Conservation (phyloP, 2,797 vertebrate species). For the Gobionotothen gibberifrons region DNA sequence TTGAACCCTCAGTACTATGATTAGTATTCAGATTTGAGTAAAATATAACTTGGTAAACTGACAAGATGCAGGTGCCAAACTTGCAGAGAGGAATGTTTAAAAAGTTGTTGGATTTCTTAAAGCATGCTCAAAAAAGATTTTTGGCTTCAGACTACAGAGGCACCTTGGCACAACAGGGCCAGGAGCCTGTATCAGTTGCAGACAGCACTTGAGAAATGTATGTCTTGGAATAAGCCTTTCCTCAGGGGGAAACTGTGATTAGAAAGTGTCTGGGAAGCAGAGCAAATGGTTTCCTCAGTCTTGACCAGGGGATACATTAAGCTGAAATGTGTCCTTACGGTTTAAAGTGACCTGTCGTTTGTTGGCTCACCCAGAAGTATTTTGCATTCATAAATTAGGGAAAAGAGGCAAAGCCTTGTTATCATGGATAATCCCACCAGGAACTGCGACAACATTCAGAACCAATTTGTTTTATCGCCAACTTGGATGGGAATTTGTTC, state of each 20-base stretch:
- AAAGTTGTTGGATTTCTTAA: neutral
- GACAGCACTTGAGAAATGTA: slow-evolving; percentile 4
- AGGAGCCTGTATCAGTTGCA: slow-evolving; percentile 1
- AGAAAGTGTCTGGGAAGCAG: slow-evolving; percentile 14
- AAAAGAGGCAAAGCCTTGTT: neutral
- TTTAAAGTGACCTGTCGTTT: neutral
- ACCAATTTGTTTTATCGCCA: slow-evolving; percentile 7
- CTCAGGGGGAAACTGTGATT: slow-evolving; percentile 5
- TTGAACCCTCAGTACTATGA: too few relatives aligned
- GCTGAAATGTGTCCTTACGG: neutral
- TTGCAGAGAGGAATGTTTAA: too few relatives aligned
- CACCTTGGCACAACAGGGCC: neutral
- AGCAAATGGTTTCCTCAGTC: slow-evolving; percentile 13
- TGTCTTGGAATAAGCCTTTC: slow-evolving; percentile 20
- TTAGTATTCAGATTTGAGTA: too few relatives aligned
- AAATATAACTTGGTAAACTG: too few relatives aligned
- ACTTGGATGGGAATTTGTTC: neutral
- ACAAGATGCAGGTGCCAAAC: too few relatives aligned
- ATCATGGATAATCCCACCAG: slow-evolving; percentile 13
- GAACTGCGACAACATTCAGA: neutral
- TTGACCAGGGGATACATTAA: neutral
- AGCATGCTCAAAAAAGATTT: slow-evolving; percentile 2
- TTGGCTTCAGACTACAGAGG: neutral
- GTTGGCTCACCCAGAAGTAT: neutral
- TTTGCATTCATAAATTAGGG: slow-evolving; percentile 1